A percentile compares a stretch with the other conserved stretches of the same genome.
These are phyloP conservation scores for Pelochelys cantorii DNA, from an alignment of 2,797 vertebrate genomes.

Conservation along the genomic window DNA sequence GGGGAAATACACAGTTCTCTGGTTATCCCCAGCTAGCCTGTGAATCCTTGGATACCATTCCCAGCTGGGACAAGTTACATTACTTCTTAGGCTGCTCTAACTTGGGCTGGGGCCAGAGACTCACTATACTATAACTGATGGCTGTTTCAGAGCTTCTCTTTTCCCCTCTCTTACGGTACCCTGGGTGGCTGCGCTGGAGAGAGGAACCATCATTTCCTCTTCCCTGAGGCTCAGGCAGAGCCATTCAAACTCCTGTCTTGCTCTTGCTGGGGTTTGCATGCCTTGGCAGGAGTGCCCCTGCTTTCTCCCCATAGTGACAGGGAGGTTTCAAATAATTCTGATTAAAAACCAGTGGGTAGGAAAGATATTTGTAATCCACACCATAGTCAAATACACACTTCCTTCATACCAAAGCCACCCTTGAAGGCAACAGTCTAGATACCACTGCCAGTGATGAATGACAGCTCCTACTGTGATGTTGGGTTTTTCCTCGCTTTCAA, in stretches of 20 bases:
- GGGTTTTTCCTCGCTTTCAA: not conserved
- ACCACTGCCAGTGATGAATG: not conserved
- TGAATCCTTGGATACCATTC: not conserved
- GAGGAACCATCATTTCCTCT: constrained; percentile 4
- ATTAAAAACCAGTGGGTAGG: not conserved
- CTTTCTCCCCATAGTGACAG: not conserved
- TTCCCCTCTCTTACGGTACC: not conserved
- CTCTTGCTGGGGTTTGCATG: not conserved
- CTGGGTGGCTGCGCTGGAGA: not conserved
- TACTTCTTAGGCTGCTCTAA: not conserved
- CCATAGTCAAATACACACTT: not conserved
- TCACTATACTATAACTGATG: not conserved
- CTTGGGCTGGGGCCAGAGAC: not conserved
- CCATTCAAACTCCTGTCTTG: not conserved
- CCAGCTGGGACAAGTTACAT: not conserved
- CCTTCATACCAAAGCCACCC: not conserved
- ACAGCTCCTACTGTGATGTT: constrained; percentile 1
- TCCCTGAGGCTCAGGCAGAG: not conserved
- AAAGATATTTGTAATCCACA: not conserved
- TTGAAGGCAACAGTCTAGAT: not conserved
- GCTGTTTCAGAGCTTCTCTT: constrained; percentile 10
- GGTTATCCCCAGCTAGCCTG: not conserved
- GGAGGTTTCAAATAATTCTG: not conserved
- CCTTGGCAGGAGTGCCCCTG: not conserved
- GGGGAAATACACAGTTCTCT: not conserved